Conservation (phyloP, 1,140 invertebrate genomes). For the Lamellibrachia luymesi region DNA sequence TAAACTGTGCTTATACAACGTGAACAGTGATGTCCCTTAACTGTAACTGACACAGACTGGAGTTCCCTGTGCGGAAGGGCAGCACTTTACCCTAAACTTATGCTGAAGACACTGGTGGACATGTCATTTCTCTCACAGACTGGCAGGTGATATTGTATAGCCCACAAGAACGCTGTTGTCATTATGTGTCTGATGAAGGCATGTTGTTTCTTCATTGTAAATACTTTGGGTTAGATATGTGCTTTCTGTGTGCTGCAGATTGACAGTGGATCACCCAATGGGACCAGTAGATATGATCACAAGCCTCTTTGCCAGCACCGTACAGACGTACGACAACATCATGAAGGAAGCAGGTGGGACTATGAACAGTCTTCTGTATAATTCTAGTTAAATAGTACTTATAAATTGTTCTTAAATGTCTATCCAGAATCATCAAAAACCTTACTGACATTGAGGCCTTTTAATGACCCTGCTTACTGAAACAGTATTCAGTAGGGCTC, state of each 20-base stretch:
- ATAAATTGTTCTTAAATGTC: too few relatives aligned
- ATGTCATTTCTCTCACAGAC: too few relatives aligned
- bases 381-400: too few relatives aligned
- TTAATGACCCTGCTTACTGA: background rate
- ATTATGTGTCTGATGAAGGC: background rate
- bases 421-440: too few relatives aligned
- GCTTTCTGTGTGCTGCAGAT: background rate
- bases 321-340: background rate
- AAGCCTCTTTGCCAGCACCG: background rate
- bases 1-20: background rate
- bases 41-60: background rate
- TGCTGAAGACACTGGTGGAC: background rate
- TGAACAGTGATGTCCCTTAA: background rate
- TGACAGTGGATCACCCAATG: background rate
- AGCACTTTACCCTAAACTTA: background rate
- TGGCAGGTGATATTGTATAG: background rate
- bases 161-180: background rate
- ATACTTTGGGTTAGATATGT: background rate
- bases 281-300: constrained; percentile 1
- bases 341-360: background rate
- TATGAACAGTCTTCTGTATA: background rate
- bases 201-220: background rate
- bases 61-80: background rate
- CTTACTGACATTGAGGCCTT: too few relatives aligned
- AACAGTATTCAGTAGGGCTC: background rate